Evolutionary conservation across 2,888 invertebrate genomes (phyloP).

Genomic region (Disparrhopalites patrizii): DNA sequence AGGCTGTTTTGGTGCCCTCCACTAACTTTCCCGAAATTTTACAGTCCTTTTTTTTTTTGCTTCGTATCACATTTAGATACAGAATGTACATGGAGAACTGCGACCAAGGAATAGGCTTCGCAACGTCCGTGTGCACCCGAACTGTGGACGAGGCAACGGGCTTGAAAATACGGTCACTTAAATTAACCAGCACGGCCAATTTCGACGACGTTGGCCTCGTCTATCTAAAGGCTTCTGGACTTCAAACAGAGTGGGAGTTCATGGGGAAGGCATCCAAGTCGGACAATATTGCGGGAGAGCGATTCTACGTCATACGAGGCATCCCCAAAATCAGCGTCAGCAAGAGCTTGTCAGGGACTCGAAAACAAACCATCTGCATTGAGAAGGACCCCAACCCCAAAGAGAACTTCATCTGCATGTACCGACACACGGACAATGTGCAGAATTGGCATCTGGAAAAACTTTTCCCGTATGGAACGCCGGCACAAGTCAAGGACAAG

Average conservation of each 20-base stretch:
- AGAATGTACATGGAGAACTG: constrained; percentile 37
- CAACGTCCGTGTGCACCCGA: constrained; percentile 35
- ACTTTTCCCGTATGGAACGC: background rate
- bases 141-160: constrained; percentile 29
- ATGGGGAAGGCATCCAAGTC: constrained; percentile 23
- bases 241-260: constrained; percentile 19
- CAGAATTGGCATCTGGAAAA: constrained; percentile 27
- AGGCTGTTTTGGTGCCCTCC: background rate
- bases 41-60: background rate
- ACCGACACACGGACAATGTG: constrained; percentile 21
- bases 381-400: constrained; percentile 21
- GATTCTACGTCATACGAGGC: constrained; percentile 35
- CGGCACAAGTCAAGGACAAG: background rate
- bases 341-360: constrained; percentile 12
- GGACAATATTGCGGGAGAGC: constrained; percentile 16
- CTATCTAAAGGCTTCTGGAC: constrained; percentile 23
- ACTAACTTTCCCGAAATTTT: background rate
- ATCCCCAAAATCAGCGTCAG: constrained; percentile 26
- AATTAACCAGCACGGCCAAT: constrained; percentile 32
- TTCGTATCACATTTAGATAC: constrained; percentile 36
- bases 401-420: constrained; percentile 3
- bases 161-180: constrained; percentile 30
- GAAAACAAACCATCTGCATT: constrained; percentile 27
- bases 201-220: constrained; percentile 32
- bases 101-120: constrained; percentile 42